Evolutionary conservation across 2,888 invertebrate genomes (phyloP), one percentile per base, ranked within the genome.

Genomic region (Masnerella sp.): DNA sequence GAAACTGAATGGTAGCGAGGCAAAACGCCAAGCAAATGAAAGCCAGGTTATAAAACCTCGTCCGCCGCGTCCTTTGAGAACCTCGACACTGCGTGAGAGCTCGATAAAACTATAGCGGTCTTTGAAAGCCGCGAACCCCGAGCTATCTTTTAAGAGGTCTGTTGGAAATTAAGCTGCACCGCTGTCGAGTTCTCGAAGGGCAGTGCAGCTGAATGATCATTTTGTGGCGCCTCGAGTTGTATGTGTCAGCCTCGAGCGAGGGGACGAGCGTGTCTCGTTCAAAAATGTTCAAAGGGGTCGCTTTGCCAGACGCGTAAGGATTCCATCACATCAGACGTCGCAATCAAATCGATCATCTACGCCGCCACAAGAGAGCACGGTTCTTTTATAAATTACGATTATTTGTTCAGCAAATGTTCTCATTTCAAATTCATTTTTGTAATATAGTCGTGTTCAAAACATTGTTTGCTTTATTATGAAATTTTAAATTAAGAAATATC

Each of bases 191-290:
- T 67, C 54, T 61, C 69, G 45, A 45, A 52, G 47, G 54, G 43
- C 52, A 61, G 51, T 40, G 15, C 51, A 42, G 43, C 20, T 54
- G 68, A 61, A 61, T 61, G 61, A 69, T 69, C 68, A 59, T 69
- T 69, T 69, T 61, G 61, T 69, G 38, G 9, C 28, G 28, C 20
- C 20, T 18, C 5, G 14, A 8, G 20, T 18, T 58, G 32, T 22
- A 51, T 36, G 43, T 51, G 36, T 42, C 43, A 54, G 12, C 12
- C 14, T 14, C 2, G 15, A 22, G 43, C 22, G 25, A 51, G 49
- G 51, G 68, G 51, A 43, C 38, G 12, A 43, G 49, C 49, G 32
- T 34, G 40, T n/a, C 22, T 49, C 40, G 20, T 47, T 65, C 56
- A 47, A 2, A 17, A 45, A 43, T 22, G n/a, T 65, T 54, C 28